phyloP scores from a whole-genome alignment of 2,888 invertebrate genomes.

The Galerucella nymphaeae region DNA sequence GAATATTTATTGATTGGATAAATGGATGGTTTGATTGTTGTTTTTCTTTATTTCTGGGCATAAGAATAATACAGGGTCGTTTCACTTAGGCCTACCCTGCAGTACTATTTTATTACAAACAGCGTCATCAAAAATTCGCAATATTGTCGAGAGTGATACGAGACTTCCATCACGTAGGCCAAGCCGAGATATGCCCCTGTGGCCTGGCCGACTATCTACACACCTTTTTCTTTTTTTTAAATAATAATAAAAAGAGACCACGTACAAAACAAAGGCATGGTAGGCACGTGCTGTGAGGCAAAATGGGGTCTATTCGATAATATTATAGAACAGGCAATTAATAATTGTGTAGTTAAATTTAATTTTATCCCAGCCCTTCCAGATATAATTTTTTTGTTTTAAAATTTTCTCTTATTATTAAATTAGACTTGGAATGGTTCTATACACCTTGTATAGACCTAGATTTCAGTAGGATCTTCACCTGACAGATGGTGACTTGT shows the following conservation, averaged over 20 bases:
- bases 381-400: too few species aligned
- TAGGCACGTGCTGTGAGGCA: neutral
- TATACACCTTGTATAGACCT: too few species aligned
- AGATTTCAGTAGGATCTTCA: too few species aligned
- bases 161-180: conserved; percentile 41
- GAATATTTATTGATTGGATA: too few species aligned
- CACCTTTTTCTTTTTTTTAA: conserved; percentile 19
- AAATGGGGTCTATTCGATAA: conserved; percentile 4
- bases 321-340: conserved; percentile 5
- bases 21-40: too few species aligned
- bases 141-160: conserved; percentile 29
- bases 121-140: conserved; percentile 28
- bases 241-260: conserved; percentile 17
- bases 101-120: conserved; percentile 21
- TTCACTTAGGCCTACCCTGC: neutral
- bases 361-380: too few species aligned
- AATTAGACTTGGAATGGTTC: too few species aligned
- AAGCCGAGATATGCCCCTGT: conserved; percentile 32
- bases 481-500: too few species aligned
- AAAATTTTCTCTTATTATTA: too few species aligned
- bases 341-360: too few species aligned
- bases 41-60: too few species aligned
- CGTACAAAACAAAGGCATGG: neutral
- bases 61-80: neutral
- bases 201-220: conserved; percentile 17